A percentile compares a stretch with the other conserved stretches of the same genome.
phyloP scores from a whole-genome alignment of 2,888 invertebrate species.

The Steinernema scapterisci region DNA sequence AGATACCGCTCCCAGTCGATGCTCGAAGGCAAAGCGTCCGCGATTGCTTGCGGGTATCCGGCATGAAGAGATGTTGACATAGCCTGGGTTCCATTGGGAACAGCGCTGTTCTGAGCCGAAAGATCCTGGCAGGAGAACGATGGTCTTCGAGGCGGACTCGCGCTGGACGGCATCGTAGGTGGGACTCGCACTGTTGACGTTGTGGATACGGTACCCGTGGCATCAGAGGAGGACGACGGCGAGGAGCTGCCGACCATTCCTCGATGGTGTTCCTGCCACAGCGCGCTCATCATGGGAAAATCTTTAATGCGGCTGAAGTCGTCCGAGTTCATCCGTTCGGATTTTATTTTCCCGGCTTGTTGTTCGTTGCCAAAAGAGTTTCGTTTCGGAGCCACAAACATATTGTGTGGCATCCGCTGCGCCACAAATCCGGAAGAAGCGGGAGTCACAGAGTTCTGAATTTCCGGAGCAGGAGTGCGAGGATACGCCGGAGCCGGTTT shows the following conservation, averaged over 20 bases:
- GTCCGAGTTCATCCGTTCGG: conserved; percentile 9
- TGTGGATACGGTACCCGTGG: not conserved
- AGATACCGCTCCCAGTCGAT: conserved; percentile 25
- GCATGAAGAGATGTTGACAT: conserved; percentile 12
- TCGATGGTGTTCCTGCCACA: conserved; percentile 45
- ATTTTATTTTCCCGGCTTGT: not conserved
- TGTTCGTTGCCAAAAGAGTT: not conserved
- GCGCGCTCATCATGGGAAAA: conserved; percentile 49
- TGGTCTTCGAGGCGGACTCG: not conserved
- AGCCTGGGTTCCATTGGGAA: not conserved
- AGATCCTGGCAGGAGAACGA: conserved; percentile 25
- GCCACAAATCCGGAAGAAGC: not conserved
- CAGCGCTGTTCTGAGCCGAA: not conserved
- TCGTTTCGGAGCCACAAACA: not conserved
- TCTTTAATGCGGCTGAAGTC: conserved; percentile 36
- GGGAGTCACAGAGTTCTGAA: not conserved
- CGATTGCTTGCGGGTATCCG: not conserved
- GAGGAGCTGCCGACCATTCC: conserved; percentile 8
- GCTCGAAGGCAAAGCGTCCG: not conserved
- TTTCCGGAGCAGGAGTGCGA: not conserved
- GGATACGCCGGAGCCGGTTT: not conserved
- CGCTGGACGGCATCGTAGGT: not conserved
- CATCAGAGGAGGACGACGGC: conserved; percentile 21
- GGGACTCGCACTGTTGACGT: not conserved
- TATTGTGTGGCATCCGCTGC: not conserved